Base-by-base conservation (phyloP, 2,113 vertebrate genomes). In the Perca schrenkii region DNA sequence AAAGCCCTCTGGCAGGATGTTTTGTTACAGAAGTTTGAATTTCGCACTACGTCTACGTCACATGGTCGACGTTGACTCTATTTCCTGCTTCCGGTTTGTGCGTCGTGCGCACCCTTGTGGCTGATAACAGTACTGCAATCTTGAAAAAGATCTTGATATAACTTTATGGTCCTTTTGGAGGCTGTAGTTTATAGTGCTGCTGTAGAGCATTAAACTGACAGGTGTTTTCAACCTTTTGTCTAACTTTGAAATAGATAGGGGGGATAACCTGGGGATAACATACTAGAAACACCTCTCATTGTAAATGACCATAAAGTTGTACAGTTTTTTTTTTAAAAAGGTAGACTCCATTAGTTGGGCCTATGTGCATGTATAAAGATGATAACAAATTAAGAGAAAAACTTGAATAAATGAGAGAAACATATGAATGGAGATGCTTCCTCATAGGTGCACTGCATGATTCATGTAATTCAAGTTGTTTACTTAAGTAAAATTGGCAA, bases 21-120 rank as follows among this genome's bases (percentile, higher is more conserved):
- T 87, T 92, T 84, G 85, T 91, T 68, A 10, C 21, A 53, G 21
- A 90, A 85, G 57, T 95, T 95, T 95, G 94, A 95, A 95, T 95
- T 95, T 94, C 85, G 92, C 85, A 80, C 93, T 43, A 11, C 40
- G 28, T 28, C 28, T 10, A 43, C 40, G 40, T 43, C 40, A 43
- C 40, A 43, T 43, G 10, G 73, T 80, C 25, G 74, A 79, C 77
- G 57, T 56, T 84, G 76, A 90, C 78, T 4, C 0, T 47, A 83
- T 3, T 90, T 94, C 91, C 90, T 49, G 73, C 65, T 93, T 93
- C 93, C 91, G 86, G 76, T 87, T 79, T 78, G 21, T 28, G 31
- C 28, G 8, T 50, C 19, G 14, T 10, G 10, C 43, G 28, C 75
- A 15, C 28, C 15, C 87, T 17, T 19, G 57, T 68, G 90, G 83